Percentiles rank a stretch among this genome's conserved stretches.
Evolutionary conservation across 2,888 invertebrate species (phyloP).

Genomic region (Cataglyphis altisquamis): DNA sequence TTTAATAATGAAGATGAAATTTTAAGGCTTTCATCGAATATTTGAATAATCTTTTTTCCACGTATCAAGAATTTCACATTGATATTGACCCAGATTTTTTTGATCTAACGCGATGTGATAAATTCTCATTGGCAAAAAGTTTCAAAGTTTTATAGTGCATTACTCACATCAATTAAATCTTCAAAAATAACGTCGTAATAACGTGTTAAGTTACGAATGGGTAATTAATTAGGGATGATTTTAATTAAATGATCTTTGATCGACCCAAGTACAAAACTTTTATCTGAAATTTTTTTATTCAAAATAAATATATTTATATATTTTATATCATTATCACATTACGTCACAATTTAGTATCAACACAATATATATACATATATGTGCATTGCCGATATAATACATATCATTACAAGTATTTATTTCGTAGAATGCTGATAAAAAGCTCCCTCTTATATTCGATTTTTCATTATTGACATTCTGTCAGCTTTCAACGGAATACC

Average conservation of each 20-base stretch:
- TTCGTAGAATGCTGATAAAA: slow-evolving; percentile 22
- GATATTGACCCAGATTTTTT: not conserved
- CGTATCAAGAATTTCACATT: slow-evolving; percentile 14
- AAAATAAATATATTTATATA: not conserved
- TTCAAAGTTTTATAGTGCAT: not conserved
- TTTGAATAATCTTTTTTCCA: slow-evolving; percentile 3
- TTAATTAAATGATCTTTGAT: not conserved
- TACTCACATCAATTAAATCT: not conserved
- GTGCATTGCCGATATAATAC: not conserved
- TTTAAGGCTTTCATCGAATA: slow-evolving; percentile 1
- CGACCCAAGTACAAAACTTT: not conserved
- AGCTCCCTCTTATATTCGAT: slow-evolving; percentile 17
- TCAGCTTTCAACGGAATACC: slow-evolving; percentile 9
- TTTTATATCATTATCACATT: not conserved
- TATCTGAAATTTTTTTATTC: not conserved
- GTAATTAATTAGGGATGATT: not conserved
- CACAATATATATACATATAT: not conserved
- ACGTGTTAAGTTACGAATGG: not conserved
- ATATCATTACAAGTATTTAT: slow-evolving; percentile 16
- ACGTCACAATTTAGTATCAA: not conserved
- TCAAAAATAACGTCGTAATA: not conserved
- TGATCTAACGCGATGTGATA: not conserved
- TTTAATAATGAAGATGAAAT: not conserved
- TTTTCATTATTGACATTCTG: slow-evolving; percentile 50
- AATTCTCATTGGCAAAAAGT: slow-evolving; percentile 1